Conservation (phyloP, 2,888 invertebrate species). For the Chironomus tentans region DNA sequence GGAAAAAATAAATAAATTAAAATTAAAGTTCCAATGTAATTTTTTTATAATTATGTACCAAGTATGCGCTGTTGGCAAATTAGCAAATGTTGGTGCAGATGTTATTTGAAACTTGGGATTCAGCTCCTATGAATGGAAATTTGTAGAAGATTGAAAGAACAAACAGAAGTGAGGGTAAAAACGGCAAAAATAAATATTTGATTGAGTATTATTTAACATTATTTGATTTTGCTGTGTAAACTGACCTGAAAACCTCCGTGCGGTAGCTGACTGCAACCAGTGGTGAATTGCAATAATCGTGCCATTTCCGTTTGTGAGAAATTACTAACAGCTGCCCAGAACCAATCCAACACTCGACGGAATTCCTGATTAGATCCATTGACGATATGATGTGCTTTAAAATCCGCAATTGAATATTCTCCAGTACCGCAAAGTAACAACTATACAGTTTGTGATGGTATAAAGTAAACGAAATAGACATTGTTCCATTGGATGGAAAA, state of each 20-base stretch:
- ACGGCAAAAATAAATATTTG: background rate
- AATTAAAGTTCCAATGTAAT: too few relatives aligned
- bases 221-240: too few relatives aligned
- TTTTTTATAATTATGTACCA: conserved; percentile 49
- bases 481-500: too few relatives aligned
- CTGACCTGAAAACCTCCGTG: conserved; percentile 70
- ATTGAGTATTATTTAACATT: background rate
- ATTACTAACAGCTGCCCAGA: conserved; percentile 82
- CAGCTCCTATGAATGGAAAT: conserved; percentile 50
- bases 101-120: conserved; percentile 89
- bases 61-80: conserved; percentile 88
- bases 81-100: conserved; percentile 80
- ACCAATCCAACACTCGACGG: conserved; percentile 77
- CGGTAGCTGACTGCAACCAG: conserved; percentile 85
- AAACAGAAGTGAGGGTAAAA: background rate
- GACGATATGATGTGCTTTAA: conserved; percentile 79
- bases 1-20: too few relatives aligned
- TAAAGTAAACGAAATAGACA: too few relatives aligned
- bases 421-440: conserved; percentile 87
- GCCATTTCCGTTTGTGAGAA: conserved; percentile 91
- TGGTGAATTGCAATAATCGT: conserved; percentile 82
- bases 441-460: conserved; percentile 44
- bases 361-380: conserved; percentile 75
- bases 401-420: conserved; percentile 82
- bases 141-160: too few relatives aligned